Percentiles rank a stretch among this genome's conserved stretches.
These are phyloP conservation scores for Aphaenogaster floridana DNA, from an alignment of 1,140 invertebrate species.

Conservation along the genomic window DNA sequence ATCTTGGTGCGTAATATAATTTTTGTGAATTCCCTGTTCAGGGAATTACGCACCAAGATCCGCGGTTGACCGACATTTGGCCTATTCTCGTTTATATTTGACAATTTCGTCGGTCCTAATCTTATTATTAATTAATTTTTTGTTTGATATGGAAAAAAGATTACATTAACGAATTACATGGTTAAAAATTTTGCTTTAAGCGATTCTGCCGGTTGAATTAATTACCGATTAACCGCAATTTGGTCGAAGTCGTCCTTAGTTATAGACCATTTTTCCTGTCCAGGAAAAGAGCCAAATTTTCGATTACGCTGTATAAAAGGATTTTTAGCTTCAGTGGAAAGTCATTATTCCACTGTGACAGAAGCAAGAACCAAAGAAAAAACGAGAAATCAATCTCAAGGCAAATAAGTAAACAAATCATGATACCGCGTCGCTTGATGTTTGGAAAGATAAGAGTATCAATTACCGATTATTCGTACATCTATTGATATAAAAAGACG, in stretches of 20 bases:
- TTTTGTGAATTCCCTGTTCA: too few relatives aligned
- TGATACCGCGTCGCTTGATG: not conserved
- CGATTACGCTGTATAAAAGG: not conserved
- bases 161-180: not conserved
- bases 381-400: not conserved
- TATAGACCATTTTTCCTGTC: not conserved
- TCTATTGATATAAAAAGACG: not conserved
- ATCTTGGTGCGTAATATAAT: too few relatives aligned
- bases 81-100: too few relatives aligned
- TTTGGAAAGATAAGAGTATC: not conserved
- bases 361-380: not conserved
- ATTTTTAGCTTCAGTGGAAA: not conserved
- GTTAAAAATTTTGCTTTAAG: not conserved
- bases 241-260: not conserved
- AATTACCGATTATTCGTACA: not conserved
- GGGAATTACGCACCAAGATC: too few relatives aligned
- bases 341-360: not conserved
- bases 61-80: too few relatives aligned
- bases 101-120: too few relatives aligned
- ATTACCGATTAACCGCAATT: not conserved
- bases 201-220: not conserved
- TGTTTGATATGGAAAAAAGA: not conserved
- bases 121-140: not conserved
- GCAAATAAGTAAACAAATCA: not conserved
- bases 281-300: not conserved